Evolutionary conservation across 2,113 vertebrate genomes (phyloP).

Genomic region (Rhynchopsitta pachyrhyncha): DNA sequence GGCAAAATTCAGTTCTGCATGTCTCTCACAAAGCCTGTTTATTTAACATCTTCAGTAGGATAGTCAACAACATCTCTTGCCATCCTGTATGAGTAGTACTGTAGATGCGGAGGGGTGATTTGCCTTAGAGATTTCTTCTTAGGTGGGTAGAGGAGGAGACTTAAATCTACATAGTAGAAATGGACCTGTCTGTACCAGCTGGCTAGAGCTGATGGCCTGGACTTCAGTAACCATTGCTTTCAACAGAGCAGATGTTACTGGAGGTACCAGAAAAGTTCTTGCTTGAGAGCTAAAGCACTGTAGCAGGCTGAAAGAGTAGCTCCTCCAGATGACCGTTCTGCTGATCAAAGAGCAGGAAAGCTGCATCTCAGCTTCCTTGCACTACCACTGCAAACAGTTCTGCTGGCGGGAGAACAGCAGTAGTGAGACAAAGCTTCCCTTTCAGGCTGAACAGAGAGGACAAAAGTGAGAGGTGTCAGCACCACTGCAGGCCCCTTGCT

Average conservation of each 20-base stretch:
- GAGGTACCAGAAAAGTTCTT: not conserved
- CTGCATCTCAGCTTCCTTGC: not conserved
- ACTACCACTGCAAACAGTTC: not conserved
- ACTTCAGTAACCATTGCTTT: not conserved
- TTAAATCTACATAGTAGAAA: not conserved
- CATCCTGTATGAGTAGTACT: not conserved
- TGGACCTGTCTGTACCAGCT: not conserved
- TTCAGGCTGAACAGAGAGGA: not conserved
- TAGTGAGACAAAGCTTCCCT: not conserved
- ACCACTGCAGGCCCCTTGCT: not conserved
- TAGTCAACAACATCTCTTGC: not conserved
- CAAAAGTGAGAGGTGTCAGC: not conserved
- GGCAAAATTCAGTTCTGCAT: not conserved
- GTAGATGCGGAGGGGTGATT: not conserved
- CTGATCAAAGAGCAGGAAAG: not conserved
- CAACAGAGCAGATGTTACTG: not conserved
- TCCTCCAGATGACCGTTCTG: not conserved
- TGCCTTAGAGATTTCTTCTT: not conserved
- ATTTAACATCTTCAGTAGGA: not conserved
- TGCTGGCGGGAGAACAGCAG: not conserved
- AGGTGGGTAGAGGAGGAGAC: not conserved
- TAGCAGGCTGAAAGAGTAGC: not conserved
- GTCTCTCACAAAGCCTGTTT: not conserved
- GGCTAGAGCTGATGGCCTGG: not conserved
- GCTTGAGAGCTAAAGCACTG: not conserved